Evolutionary conservation across 2,888 invertebrate genomes (phyloP), one percentile per base, ranked within the genome.

Genomic region (Acrocyrtus sp.): DNA sequence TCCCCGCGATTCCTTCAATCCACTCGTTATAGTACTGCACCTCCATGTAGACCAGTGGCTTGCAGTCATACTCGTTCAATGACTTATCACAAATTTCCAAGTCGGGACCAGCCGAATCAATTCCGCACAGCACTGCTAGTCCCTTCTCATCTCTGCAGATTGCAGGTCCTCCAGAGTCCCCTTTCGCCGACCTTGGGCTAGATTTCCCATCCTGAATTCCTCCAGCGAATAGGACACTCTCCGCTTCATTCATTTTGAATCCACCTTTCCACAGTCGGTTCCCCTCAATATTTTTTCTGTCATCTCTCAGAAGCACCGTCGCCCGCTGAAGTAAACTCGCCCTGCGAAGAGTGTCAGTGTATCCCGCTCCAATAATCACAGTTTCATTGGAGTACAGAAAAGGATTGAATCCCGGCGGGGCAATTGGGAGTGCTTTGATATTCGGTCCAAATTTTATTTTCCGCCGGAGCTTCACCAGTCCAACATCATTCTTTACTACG

Each of bases 341-440:
- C n/a, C 6, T 5, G 17, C 17, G 39, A 17, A 24, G 24, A 24
- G 17, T 45, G n/a, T 21, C 12, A 2, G 39, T 27, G 3, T 6
- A 10, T 8, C 65, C 65, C 54, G 45, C 54, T 1, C 65, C 65
- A n/a, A 65, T 41, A 21, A 65, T 24, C 1, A 65, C 56, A 2
- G 47, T 51, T 21, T 45, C 29, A 5, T 26, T 5, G 19, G 53
- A 45, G 24, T 54, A 65, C 3, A 27, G 15, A 3, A 29, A 19
- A 3, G 51, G 41, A 12, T 24, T 24, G 47, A 62, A 62, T 4
- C 41, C 50, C n/a, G 2, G 15, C 2, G 51, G 62, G 3, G 51
- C 62, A 41, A 51, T 62, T 62, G 47, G 15, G 17, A 62, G 15
- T 8, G 43, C 34, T 17, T 62, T 62, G 2, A 62, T 26, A 8